These are phyloP conservation scores for Psephotus haematonotus DNA, from an alignment of 2,113 vertebrate species.

Conservation along the genomic window DNA sequence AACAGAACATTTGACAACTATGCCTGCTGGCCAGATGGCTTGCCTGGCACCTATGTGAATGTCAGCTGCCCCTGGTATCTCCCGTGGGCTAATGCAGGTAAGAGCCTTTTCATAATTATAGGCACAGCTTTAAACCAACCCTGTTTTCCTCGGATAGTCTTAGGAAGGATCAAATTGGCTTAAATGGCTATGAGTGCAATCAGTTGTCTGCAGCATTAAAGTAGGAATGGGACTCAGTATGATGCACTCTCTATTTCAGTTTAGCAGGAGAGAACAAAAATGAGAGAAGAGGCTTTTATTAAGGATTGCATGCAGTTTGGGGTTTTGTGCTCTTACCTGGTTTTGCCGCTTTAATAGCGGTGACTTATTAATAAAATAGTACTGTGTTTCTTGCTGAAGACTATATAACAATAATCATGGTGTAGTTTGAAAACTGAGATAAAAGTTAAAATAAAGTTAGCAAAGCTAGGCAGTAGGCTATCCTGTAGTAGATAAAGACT, in stretches of 20 bases:
- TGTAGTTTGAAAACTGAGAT: not conserved
- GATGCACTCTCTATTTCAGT: not conserved
- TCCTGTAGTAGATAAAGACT: not conserved
- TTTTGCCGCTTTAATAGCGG: not conserved
- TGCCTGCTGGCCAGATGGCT: slow-evolving; percentile 91
- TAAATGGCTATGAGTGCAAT: not conserved
- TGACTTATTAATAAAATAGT: not conserved
- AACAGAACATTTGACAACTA: slow-evolving; percentile 92
- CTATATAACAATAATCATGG: not conserved
- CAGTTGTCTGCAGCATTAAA: not conserved
- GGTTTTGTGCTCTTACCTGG: not conserved
- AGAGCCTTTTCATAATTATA: not conserved
- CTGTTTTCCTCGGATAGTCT: not conserved
- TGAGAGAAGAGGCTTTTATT: not conserved
- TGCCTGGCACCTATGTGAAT: slow-evolving; percentile 83
- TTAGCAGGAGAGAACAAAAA: not conserved
- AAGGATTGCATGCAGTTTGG: not conserved
- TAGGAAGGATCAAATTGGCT: not conserved
- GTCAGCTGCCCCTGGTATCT: slow-evolving; percentile 95
- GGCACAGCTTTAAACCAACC: not conserved
- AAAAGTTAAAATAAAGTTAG: not conserved
- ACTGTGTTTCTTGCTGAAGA: not conserved
- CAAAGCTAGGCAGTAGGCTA: not conserved
- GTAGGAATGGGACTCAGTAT: not conserved
- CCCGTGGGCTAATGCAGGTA: slow-evolving; percentile 87